phyloP scores from a whole-genome alignment of 2,113 vertebrate species.

The Rhipidura dahli region DNA sequence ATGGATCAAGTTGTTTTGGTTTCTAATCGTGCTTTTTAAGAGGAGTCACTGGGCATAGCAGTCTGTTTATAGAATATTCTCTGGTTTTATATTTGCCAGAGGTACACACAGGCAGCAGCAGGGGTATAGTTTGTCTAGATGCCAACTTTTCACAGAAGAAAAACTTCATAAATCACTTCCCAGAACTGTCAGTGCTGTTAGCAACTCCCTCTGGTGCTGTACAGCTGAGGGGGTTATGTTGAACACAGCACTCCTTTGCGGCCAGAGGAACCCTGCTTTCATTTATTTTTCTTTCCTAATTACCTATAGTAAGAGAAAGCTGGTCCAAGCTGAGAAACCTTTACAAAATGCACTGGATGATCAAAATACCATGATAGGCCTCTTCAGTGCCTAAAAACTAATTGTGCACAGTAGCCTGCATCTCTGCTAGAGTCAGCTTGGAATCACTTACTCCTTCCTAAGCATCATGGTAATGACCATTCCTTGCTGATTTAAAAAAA shows the following conservation, averaged over 20 bases:
- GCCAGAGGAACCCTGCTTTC: neutral
- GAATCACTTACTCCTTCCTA: neutral
- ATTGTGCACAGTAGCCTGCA: conserved; percentile 5
- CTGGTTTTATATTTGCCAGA: conserved; percentile 16
- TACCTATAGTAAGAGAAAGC: neutral
- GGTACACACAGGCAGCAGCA: neutral
- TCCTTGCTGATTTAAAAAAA: neutral
- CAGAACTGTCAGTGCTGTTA: conserved; percentile 9
- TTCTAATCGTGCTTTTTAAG: neutral
- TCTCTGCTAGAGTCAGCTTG: neutral
- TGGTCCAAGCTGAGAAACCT: neutral
- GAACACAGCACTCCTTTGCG: neutral
- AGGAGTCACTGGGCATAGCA: neutral
- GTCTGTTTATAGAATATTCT: conserved; percentile 27
- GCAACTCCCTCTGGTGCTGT: neutral
- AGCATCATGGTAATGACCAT: neutral
- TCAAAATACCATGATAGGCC: neutral
- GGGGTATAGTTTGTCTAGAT: conserved; percentile 13
- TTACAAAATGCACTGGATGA: neutral
- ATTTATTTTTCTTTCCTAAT: conserved; percentile 45
- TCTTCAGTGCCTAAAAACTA: neutral
- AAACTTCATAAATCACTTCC: conserved; percentile 51
- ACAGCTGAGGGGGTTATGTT: neutral
- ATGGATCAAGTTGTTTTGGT: neutral
- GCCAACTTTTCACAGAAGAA: conserved; percentile 35